Percentiles rank a stretch among this genome's conserved stretches.
phyloP scores from a whole-genome alignment of 2,113 vertebrate species.

The Daphoenositta chrysoptera region DNA sequence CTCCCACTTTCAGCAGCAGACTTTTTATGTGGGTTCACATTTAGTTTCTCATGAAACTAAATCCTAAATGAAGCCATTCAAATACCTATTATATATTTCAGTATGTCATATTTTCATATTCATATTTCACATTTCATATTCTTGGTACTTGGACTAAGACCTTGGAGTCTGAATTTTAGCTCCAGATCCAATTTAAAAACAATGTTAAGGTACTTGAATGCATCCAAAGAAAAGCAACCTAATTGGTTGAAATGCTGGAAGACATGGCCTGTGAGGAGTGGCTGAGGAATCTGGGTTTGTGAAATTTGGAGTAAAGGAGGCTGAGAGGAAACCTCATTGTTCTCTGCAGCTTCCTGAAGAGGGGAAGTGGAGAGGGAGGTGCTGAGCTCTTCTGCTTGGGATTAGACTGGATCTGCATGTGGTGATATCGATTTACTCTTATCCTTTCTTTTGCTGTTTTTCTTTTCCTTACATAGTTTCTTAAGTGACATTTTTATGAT shows the following conservation, averaged over 20 bases:
- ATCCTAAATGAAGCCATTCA: background rate
- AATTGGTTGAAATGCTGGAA: background rate
- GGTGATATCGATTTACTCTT: background rate
- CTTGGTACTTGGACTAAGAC: background rate
- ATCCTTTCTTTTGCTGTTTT: background rate
- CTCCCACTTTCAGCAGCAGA: background rate
- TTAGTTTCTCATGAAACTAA: background rate
- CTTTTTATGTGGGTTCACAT: background rate
- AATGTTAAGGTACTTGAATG: background rate
- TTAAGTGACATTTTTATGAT: background rate
- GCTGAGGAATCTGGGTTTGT: background rate
- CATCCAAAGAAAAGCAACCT: background rate
- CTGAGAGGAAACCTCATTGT: background rate
- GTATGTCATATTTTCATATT: too few species aligned
- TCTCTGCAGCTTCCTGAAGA: background rate
- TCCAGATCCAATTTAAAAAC: background rate
- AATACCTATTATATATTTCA: background rate
- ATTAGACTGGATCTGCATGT: background rate
- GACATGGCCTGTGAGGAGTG: too few species aligned
- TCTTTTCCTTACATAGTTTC: background rate
- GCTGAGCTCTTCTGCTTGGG: background rate
- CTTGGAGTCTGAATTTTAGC: background rate
- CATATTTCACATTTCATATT: too few species aligned
- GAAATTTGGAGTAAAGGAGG: background rate
- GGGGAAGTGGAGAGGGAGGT: background rate